Base-by-base conservation (phyloP, 2,113 vertebrate genomes). In the Psophia crepitans region DNA sequence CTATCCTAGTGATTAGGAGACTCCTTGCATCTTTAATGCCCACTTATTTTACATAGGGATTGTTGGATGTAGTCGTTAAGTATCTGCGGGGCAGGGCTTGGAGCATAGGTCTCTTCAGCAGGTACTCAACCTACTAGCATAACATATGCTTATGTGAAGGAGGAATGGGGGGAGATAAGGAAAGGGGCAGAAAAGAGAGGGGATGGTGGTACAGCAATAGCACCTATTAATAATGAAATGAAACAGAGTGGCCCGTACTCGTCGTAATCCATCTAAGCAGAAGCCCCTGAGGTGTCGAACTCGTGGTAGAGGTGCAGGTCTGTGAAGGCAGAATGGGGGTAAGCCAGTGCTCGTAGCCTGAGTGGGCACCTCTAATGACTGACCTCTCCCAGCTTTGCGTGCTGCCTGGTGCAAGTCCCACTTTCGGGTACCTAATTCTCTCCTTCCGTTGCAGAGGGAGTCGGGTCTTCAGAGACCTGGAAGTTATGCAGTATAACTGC, bases 301-400 rank as follows among this genome's bases (percentile, higher is more conserved):
- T 58, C 2, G 0, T 12, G 18, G 22, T 9, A 14, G 46, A 48
- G 41, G 13, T 66, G 41, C 24, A 46, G 66, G 43, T 44, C 53
- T 80, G 3, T 87, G 51, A 39, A 51, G 20, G 21, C 43, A 64
- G 48, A 18, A 16, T 51, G 48, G 35, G 5, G 14, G 21, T 51
- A 23, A 84, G 51, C 26, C 22, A 48, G 1, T 54, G 33, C 11
- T 6, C 60, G 51, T 58, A 68, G 26, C 27, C 43, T 33, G 51
- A 75, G 51, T 0, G 0, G 14, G 33, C 21, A 57, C 4, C 3
- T 2, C 44, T 41, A 5, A 6, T 41, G 49, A 23, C 51, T 53
- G 57, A 39, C 20, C 39, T 80, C 16, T 56, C 33, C 33, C 5
- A 5, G 53, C 27, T 39, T 30, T 58, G 12, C 26, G 23, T 57